Conservation (phyloP, 2,888 invertebrate genomes). For the Hypselothyrea guttata region DNA sequence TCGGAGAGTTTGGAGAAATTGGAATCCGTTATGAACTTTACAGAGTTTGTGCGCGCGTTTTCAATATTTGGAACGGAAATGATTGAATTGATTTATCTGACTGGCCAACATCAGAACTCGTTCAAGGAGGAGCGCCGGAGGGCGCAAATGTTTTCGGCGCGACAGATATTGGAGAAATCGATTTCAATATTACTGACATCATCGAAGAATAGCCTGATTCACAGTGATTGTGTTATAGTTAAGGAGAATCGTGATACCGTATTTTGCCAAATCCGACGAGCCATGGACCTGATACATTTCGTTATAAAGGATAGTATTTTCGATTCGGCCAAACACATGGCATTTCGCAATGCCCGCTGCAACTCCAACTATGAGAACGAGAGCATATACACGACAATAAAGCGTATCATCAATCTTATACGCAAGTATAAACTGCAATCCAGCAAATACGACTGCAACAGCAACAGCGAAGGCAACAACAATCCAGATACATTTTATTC, state of each 20-base stretch:
- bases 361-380: slow-evolving; percentile 83
- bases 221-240: slow-evolving; percentile 96
- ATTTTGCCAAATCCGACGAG: slow-evolving; percentile 98
- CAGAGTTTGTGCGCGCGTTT: slow-evolving; percentile 99
- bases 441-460: slow-evolving; percentile 58
- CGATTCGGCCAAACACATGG: slow-evolving; percentile 84
- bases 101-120: slow-evolving; percentile 91
- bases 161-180: slow-evolving; percentile 96
- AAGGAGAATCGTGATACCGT: slow-evolving; percentile 98
- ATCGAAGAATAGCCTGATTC: slow-evolving; percentile 96
- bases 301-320: slow-evolving; percentile 98
- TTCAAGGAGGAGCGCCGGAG: slow-evolving; percentile 95
- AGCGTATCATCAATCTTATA: slow-evolving; percentile 90
- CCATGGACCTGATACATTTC: slow-evolving; percentile 98
- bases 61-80: slow-evolving; percentile 99
- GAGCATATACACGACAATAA: slow-evolving; percentile 90
- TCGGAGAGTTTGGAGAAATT: slow-evolving; percentile 91
- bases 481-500: slow-evolving; percentile 59
- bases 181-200: slow-evolving; percentile 98
- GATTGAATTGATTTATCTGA: slow-evolving; percentile 98
- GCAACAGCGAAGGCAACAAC: slow-evolving; percentile 58
- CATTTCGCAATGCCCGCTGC: slow-evolving; percentile 57
- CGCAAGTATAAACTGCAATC: slow-evolving; percentile 83
- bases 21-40: slow-evolving; percentile 94
- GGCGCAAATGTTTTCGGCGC: slow-evolving; percentile 97